Base-by-base conservation (phyloP, 1,140 invertebrate species). In the Temnothorax nylanderi region DNA sequence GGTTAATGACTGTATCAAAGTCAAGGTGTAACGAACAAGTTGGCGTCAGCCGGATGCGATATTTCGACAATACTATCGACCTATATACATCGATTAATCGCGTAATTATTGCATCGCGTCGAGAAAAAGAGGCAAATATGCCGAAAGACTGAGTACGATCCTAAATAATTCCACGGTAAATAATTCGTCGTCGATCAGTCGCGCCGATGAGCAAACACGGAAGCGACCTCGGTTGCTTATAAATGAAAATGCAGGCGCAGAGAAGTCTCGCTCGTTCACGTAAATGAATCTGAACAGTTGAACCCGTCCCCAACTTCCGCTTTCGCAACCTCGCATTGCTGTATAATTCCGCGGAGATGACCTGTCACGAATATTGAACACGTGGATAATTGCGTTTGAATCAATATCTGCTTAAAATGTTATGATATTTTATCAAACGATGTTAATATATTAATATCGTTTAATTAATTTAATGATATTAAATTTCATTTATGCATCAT, bases 281-380 rank as follows among this genome's bases (percentile, higher is more conserved):
- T 88, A 87, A 88, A 54, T 21, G 80, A 37, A 78, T 85, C 78
- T 92, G 90, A 93, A 92, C 87, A 90, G 80, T 91, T 93, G 90
- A 93, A 93, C 91, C 84, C 81, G 82, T 75, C 26, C 87, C 91
- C 60, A 81, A 90, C 71, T 92, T 93, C 88, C 91, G 88, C 86
- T 93, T 91, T 92, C 77, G 82, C 88, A 90, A 92, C 75, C 47
- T 37, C 37, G n/a, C n/a, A 88, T 88, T 75, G 71, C 37, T 32
- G 81, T 65, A 81, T 91, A 90, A 90, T 85, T 85, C 67, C 69
- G 5, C 44, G 47, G 32, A 51, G 58, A 90, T 54, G 86, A 90
- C 64, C 62, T 81, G 78, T 88, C 49, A 44, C 49, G 71, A 90
- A 90, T 90, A 90, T 90, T 74, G 76, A 90, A 58, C 69, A 82